Percentiles rank a stretch among this genome's conserved stretches.
These are phyloP conservation scores for Andrena praecox DNA, from an alignment of 2,888 invertebrate species.

Conservation along the genomic window DNA sequence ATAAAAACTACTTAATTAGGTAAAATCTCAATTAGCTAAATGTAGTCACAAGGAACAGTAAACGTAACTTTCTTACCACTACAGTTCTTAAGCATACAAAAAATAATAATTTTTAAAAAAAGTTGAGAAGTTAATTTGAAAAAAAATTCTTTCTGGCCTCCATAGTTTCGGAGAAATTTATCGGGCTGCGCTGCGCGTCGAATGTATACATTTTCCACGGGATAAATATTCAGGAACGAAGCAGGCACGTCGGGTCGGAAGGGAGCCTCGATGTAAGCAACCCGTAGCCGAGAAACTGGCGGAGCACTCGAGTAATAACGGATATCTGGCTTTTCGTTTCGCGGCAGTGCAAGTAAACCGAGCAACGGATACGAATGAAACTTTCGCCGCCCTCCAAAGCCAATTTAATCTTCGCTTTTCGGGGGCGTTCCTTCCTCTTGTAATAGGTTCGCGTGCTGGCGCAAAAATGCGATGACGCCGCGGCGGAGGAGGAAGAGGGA, in stretches of 20 bases:
- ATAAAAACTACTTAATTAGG: too few species aligned
- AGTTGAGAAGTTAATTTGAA: neutral
- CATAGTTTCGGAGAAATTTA: neutral
- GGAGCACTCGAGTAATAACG: conserved; percentile 53
- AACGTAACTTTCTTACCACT: too few species aligned
- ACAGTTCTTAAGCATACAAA: too few species aligned
- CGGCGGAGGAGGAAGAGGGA: neutral
- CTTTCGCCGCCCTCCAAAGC: conserved; percentile 63
- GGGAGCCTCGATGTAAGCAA: conserved; percentile 16
- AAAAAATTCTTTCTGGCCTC: neutral
- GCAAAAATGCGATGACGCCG: conserved; percentile 55
- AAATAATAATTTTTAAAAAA: neutral
- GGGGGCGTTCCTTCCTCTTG: conserved; percentile 64
- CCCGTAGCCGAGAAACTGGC: conserved; percentile 19
- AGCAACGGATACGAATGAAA: conserved; percentile 56
- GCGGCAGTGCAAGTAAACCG: conserved; percentile 40
- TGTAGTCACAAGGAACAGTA: too few species aligned
- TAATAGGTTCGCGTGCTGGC: conserved; percentile 67
- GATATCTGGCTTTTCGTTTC: conserved; percentile 47
- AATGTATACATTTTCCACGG: conserved; percentile 17
- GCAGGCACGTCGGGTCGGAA: neutral
- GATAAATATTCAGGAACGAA: conserved; percentile 1
- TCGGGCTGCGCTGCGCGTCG: neutral
- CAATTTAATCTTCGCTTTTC: conserved; percentile 74
- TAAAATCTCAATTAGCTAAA: too few species aligned